phyloP scores from a whole-genome alignment of 2,888 invertebrate species.

The Cheiracanthium punctorium region DNA sequence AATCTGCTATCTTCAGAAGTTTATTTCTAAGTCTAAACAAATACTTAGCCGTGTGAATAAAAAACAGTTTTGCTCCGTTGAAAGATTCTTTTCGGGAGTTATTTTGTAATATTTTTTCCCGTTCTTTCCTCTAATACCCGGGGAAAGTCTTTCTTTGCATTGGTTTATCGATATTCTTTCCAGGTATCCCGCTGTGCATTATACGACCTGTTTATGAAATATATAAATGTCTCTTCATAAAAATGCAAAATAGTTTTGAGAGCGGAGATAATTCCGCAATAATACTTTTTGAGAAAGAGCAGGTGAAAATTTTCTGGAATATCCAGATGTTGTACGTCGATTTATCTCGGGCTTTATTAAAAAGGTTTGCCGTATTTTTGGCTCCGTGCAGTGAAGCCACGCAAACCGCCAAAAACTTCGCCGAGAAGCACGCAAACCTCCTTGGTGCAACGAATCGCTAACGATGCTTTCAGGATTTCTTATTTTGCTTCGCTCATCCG shows the following conservation, averaged over 20 bases:
- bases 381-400: conserved; percentile 30
- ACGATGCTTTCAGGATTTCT: background rate
- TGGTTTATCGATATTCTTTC: conserved; percentile 44
- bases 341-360: conserved; percentile 52
- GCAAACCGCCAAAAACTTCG: conserved; percentile 24
- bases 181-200: background rate
- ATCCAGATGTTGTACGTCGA: conserved; percentile 47
- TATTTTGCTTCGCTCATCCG: background rate
- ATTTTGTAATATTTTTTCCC: background rate
- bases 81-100: background rate
- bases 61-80: background rate
- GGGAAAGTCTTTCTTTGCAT: conserved; percentile 16
- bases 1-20: no score
- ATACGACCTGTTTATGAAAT: conserved; percentile 46
- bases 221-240: conserved; percentile 59
- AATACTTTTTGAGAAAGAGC: conserved; percentile 54
- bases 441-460: background rate
- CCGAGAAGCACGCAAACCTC: background rate
- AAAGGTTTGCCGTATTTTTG: conserved; percentile 37
- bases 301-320: conserved; percentile 51
- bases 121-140: background rate
- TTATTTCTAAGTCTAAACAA: background rate
- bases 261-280: conserved; percentile 43
- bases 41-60: background rate
- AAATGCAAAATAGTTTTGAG: conserved; percentile 58